Base-by-base conservation (phyloP, 2,797 vertebrate genomes). In the Fistularia commersonii region DNA sequence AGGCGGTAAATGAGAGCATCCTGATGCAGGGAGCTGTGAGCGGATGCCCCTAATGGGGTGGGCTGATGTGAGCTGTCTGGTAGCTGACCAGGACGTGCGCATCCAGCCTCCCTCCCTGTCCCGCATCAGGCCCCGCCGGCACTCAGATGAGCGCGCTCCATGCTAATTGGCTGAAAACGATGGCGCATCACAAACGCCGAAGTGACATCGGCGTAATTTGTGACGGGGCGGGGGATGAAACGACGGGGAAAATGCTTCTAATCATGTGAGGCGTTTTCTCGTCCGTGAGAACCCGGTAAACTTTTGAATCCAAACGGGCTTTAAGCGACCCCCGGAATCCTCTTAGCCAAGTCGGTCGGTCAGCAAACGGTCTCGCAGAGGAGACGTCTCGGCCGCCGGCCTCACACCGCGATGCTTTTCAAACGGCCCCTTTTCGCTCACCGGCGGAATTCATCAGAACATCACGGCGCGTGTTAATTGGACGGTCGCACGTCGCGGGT, bases 1-100 rank as follows among this genome's bases (percentile, higher is more conserved):
- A 84, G 79, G 77, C 57, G 69, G 85, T 84, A 87, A 90, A 88
- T 84, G 86, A 86, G 79, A 85, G 81, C 71, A 83, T 88, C 82
- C 77, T 84, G 76, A 86, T 86, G 81, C 71, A 67, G 69, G 64
- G 59, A 75, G 79, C 74, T 62, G 77, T 72, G 81, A 76, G 81
- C 61, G 81, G 76, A 83, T 76, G 74, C 81, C 80, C 77, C 77
- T 85, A 86, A 85, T 85, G 80, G 86, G 78, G 53, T 53, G 64
- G 64, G 77, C 68, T 81, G 72, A 80, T 75, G 69, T 66, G 65
- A 80, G 75, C 74, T 80, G 79, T 83, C 82, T 82, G 78, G 61
- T 72, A 69, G 59, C 67, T 83, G 78, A 81, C 79, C 78, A 81
- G 72, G 69, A 55, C 51, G 36, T 55, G 52, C 72, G 60, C 54